These are phyloP conservation scores for Paralichthys olivaceus DNA, from an alignment of 2,113 vertebrate genomes.

Conservation along the genomic window DNA sequence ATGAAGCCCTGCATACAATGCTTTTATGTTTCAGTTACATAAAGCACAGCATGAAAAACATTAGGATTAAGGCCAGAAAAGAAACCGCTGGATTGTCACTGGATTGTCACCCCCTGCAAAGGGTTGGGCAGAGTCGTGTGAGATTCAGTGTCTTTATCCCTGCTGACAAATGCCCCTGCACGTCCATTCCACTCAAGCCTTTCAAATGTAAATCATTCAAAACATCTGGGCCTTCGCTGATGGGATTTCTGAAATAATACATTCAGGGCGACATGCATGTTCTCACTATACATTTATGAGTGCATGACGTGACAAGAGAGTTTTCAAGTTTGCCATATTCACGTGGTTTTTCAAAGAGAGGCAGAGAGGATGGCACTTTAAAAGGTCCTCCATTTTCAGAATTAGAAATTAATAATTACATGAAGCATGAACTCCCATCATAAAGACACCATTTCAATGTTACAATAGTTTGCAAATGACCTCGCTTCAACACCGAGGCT, in stretches of 20 bases:
- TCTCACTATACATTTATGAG: conserved; percentile 18
- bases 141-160: conserved; percentile 29
- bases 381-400: conserved; percentile 6
- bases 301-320: background rate
- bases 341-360: background rate
- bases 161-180: conserved; percentile 27
- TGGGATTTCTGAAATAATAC: conserved; percentile 31
- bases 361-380: background rate
- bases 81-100: conserved; percentile 6
- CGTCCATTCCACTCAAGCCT: conserved; percentile 16
- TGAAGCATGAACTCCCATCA: conserved; percentile 25
- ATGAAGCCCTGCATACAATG: conserved; percentile 11
- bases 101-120: conserved; percentile 41
- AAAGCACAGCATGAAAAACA: conserved; percentile 34
- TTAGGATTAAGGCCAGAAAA: conserved; percentile 47
- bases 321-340: background rate
- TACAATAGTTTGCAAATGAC: conserved; percentile 33
- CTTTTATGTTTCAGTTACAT: conserved; percentile 37
- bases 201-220: conserved; percentile 51
- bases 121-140: background rate
- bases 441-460: conserved; percentile 18
- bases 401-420: conserved; percentile 16
- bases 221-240: conserved; percentile 38
- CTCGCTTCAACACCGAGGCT: conserved; percentile 40
- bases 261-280: conserved; percentile 22